Percentiles rank a stretch among this genome's conserved stretches.
Evolutionary conservation across 2,888 invertebrate genomes (phyloP).

Genomic region (Hemithea aestivaria): DNA sequence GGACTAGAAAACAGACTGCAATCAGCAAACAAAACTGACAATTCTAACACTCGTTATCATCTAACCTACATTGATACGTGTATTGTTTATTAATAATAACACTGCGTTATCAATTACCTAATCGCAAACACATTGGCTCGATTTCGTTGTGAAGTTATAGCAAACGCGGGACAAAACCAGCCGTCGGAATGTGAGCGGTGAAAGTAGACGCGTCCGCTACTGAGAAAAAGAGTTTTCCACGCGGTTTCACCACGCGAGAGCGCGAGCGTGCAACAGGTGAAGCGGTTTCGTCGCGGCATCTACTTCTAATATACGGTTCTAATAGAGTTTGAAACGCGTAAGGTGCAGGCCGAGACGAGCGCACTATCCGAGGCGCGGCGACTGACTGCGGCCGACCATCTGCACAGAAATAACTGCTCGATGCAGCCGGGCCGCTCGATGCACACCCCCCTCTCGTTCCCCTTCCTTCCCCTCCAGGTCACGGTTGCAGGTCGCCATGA

Average conservation of each 20-base stretch:
- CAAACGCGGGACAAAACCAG: constrained; percentile 46
- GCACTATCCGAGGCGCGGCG: constrained; percentile 62
- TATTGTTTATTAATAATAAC: constrained; percentile 27
- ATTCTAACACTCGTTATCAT: constrained; percentile 22
- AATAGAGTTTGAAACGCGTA: constrained; percentile 39
- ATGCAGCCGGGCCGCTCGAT: constrained; percentile 72
- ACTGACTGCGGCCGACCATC: constrained; percentile 60
- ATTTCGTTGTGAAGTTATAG: constrained; percentile 37
- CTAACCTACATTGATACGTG: constrained; percentile 36
- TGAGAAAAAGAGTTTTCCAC: constrained; percentile 74
- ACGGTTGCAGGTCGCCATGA: constrained; percentile 64
- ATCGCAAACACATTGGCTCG: constrained; percentile 41
- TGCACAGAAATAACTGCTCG: constrained; percentile 78
- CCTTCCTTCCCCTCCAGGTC: constrained; percentile 54
- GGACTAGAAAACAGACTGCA: constrained; percentile 19
- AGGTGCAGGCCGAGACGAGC: constrained; percentile 49
- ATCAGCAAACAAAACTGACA: constrained; percentile 20
- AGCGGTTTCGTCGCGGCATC: constrained; percentile 30
- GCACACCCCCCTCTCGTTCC: constrained; percentile 49
- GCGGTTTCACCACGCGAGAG: constrained; percentile 71
- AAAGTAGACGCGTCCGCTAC: constrained; percentile 73
- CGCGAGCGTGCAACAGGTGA: constrained; percentile 59
- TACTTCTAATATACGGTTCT: no score
- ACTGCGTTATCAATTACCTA: constrained; percentile 38
- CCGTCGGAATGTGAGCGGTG: constrained; percentile 68